Conservation (phyloP, 2,888 invertebrate genomes). For the Herminia tarsipennalis region DNA sequence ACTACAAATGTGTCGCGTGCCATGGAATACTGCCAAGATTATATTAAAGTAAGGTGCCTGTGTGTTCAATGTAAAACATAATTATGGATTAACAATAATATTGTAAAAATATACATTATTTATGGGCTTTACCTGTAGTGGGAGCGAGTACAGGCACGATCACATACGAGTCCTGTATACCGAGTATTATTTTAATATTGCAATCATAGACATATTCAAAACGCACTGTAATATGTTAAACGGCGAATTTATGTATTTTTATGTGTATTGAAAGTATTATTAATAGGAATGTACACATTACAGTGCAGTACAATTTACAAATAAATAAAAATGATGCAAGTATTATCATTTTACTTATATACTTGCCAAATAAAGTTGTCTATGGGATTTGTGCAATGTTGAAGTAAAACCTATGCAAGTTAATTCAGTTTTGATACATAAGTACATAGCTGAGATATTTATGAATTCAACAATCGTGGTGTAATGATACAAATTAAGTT, state of each 20-base stretch:
- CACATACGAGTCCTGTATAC: conserved; percentile 8
- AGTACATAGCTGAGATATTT: conserved; percentile 6
- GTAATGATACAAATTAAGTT: too few relatives aligned
- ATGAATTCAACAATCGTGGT: conserved; percentile 10
- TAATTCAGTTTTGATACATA: conserved; percentile 8
- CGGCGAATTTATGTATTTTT: conserved; percentile 4
- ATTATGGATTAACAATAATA: conserved; percentile 57
- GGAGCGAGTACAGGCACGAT: conserved; percentile 14
- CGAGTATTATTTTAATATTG: conserved; percentile 34
- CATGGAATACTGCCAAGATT: conserved; percentile 77
- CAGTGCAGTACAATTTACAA: conserved; percentile 3
- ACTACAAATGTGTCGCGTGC: conserved; percentile 62
- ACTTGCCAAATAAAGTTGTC: conserved; percentile 2
- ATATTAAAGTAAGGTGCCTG: conserved; percentile 76
- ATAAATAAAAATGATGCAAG: neutral
- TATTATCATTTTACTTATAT: conserved; percentile 15
- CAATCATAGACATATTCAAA: conserved; percentile 8
- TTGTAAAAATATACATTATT: conserved; percentile 39
- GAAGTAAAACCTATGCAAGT: conserved; percentile 25
- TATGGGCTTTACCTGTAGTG: conserved; percentile 31
- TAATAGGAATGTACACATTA: conserved; percentile 35
- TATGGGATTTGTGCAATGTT: conserved; percentile 34
- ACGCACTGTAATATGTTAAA: conserved; percentile 2
- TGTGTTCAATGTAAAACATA: conserved; percentile 75
- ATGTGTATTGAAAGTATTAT: conserved; percentile 22